Conservation (phyloP, 2,797 vertebrate species). For the Enteromius anoplus region DNA sequence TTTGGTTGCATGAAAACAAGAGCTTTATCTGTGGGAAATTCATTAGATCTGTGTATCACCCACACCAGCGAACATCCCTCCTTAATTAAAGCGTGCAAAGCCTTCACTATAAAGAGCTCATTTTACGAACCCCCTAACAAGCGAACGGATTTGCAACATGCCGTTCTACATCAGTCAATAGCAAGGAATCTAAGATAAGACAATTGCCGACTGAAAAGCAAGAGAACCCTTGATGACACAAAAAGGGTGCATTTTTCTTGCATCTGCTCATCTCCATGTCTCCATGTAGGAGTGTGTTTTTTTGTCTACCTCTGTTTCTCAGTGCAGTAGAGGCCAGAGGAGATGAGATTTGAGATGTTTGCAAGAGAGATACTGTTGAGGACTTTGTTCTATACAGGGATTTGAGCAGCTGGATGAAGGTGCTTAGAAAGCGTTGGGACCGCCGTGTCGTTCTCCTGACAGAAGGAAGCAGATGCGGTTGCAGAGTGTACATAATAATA, state of each 20-base stretch:
- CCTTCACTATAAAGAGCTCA: constrained; percentile 41
- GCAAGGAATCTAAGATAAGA: constrained; percentile 23
- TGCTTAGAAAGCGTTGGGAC: constrained; percentile 36
- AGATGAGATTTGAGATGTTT: constrained; percentile 39
- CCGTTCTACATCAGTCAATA: not conserved
- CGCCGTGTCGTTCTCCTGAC: constrained; percentile 30
- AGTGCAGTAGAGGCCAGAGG: not conserved
- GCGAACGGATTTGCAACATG: constrained; percentile 17
- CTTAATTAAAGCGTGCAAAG: constrained; percentile 54
- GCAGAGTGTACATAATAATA: not conserved
- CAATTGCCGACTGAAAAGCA: constrained; percentile 20
- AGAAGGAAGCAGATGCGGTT: constrained; percentile 22
- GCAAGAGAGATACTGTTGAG: constrained; percentile 21
- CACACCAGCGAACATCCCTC: constrained; percentile 46
- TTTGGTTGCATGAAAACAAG: constrained; percentile 64
- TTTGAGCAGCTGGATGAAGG: constrained; percentile 43
- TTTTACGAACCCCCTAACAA: constrained; percentile 48
- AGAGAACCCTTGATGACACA: constrained; percentile 20
- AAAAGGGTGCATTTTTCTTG: not conserved
- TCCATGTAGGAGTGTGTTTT: not conserved
- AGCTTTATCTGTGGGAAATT: constrained; percentile 60
- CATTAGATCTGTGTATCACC: constrained; percentile 56
- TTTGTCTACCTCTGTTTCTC: constrained; percentile 32
- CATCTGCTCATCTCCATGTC: not conserved
- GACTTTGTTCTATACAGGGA: constrained; percentile 43